Conservation (phyloP, 2,888 invertebrate genomes). For the Hirtodrosophila alboralis region DNA sequence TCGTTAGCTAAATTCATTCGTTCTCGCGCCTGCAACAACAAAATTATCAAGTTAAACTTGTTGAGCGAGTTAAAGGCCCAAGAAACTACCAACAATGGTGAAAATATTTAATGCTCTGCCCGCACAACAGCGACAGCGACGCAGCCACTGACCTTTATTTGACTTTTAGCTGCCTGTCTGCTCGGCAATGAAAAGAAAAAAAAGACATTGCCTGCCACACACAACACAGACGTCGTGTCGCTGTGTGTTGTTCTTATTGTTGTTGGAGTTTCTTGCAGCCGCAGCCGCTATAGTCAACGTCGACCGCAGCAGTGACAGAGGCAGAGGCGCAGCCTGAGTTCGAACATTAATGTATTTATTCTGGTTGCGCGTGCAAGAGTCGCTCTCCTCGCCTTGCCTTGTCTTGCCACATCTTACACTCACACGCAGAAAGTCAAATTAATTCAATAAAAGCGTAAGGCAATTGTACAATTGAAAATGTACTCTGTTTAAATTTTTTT, state of each 20-base stretch:
- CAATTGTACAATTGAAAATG: constrained; percentile 32
- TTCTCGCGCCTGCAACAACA: constrained; percentile 50
- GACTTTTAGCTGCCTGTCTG: constrained; percentile 77
- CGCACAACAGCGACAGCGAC: constrained; percentile 54
- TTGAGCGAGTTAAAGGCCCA: constrained; percentile 69
- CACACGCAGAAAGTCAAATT: constrained; percentile 46
- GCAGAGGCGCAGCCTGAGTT: constrained; percentile 8
- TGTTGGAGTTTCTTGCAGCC: constrained; percentile 45
- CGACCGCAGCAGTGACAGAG: constrained; percentile 1
- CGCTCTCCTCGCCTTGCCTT: constrained; percentile 4
- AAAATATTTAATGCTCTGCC: constrained; percentile 61
- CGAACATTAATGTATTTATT: constrained; percentile 16
- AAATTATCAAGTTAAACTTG: constrained; percentile 71
- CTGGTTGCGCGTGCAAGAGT: constrained; percentile 28
- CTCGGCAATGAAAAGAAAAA: constrained; percentile 56
- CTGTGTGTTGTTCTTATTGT: constrained; percentile 23
- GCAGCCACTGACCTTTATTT: constrained; percentile 84
- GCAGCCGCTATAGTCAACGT: constrained; percentile 22
- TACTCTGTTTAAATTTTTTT: constrained; percentile 17
- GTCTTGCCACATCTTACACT: constrained; percentile 9
- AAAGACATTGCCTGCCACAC: constrained; percentile 51
- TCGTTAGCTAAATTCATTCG: constrained; percentile 38
- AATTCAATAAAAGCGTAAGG: constrained; percentile 62
- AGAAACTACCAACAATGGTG: constrained; percentile 71
- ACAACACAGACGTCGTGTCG: constrained; percentile 30